These are phyloP conservation scores for Phocoena sinus DNA, from an alignment of 2,113 vertebrate genomes.

Conservation along the genomic window DNA sequence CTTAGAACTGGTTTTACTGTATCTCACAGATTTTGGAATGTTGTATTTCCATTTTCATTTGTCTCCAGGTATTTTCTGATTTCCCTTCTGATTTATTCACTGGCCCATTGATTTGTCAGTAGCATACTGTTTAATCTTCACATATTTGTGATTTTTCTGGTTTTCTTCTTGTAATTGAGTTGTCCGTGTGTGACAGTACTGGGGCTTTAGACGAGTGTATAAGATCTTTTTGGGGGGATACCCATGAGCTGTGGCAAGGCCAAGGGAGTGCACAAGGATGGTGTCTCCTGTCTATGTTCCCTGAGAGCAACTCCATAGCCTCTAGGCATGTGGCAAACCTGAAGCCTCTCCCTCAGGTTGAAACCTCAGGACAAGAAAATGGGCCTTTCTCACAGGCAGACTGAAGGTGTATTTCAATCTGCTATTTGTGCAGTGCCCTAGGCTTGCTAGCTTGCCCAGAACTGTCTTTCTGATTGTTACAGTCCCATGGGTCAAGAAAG, in stretches of 20 bases:
- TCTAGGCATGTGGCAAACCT: not conserved
- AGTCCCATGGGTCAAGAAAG: not conserved
- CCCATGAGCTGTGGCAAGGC: not conserved
- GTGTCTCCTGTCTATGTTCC: not conserved
- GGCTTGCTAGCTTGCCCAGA: not conserved
- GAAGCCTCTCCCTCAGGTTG: not conserved
- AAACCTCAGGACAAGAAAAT: not conserved
- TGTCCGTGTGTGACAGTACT: not conserved
- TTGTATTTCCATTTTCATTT: not conserved
- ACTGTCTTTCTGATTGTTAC: not conserved
- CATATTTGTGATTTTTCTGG: not conserved
- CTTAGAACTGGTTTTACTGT: not conserved
- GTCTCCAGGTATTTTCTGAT: not conserved
- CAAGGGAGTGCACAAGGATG: not conserved
- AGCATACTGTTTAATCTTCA: not conserved
- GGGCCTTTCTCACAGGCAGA: not conserved
- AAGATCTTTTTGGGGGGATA: too few relatives aligned
- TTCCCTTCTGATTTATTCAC: not conserved
- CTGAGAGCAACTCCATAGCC: not conserved
- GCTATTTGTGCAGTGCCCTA: too few relatives aligned
- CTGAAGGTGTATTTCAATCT: not conserved
- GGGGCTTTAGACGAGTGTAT: not conserved
- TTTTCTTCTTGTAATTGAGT: not conserved
- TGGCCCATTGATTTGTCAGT: not conserved
- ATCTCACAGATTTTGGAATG: not conserved